Evolutionary conservation across 2,797 vertebrate genomes (phyloP).

Genomic region (Lagocephalus sceleratus): DNA sequence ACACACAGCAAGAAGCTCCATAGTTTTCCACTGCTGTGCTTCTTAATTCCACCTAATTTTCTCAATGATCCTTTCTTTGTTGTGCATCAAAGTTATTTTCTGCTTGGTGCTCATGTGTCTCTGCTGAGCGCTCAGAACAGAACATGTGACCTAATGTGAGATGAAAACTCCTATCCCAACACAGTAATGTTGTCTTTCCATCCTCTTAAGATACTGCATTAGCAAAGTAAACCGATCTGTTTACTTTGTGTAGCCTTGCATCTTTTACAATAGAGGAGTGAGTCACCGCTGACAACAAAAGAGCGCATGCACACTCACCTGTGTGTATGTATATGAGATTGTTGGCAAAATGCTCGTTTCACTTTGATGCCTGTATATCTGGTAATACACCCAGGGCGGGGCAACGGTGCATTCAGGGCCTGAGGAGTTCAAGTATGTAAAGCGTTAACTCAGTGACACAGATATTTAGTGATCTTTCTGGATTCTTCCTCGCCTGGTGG

Average conservation of each 20-base stretch:
- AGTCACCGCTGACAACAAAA: conserved; percentile 45
- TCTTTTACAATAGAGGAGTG: conserved; percentile 44
- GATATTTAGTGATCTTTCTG: conserved; percentile 42
- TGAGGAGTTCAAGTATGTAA: conserved; percentile 40
- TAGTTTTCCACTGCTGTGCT: too few species aligned
- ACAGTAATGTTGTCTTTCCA: neutral
- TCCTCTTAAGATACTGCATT: neutral
- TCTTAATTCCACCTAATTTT: too few species aligned
- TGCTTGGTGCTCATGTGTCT: too few species aligned
- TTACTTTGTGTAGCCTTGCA: conserved; percentile 31
- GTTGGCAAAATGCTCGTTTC: conserved; percentile 7
- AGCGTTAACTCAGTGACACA: conserved; percentile 39
- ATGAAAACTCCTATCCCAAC: too few species aligned
- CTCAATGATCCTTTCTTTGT: too few species aligned
- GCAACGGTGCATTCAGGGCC: conserved; percentile 31
- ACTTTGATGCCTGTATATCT: conserved; percentile 44
- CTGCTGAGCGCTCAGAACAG: too few species aligned
- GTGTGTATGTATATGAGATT: neutral
- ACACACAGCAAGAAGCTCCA: too few species aligned
- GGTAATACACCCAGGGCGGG: conserved; percentile 23
- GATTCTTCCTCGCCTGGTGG: conserved; percentile 41
- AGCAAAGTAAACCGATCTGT: conserved; percentile 24
- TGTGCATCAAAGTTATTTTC: too few species aligned
- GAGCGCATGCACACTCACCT: conserved; percentile 9
- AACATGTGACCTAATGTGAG: too few species aligned